Evolutionary conservation across 2,113 vertebrate species (phyloP).

Genomic region (Irena cyanogastra): DNA sequence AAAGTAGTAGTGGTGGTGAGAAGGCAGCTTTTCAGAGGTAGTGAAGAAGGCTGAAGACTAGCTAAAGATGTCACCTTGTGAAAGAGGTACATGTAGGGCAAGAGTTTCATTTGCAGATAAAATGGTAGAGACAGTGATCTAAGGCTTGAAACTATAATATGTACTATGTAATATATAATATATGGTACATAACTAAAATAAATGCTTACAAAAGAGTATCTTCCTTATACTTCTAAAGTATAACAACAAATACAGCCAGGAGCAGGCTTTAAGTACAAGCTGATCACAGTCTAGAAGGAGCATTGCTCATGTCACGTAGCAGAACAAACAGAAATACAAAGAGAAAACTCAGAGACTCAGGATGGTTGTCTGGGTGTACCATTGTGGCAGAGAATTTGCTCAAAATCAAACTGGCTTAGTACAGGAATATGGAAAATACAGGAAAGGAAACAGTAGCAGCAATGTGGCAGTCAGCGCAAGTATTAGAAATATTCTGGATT

Average conservation of each 20-base stretch:
- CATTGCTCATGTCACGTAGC: not conserved
- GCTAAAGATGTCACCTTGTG: not conserved
- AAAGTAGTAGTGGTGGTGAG: not conserved
- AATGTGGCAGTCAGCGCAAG: not conserved
- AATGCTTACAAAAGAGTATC: not conserved
- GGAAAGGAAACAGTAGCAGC: not conserved
- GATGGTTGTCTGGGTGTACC: rapidly evolving
- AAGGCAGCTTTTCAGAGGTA: not conserved
- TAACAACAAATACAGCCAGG: not conserved
- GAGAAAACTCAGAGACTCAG: not conserved
- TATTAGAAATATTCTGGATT: not conserved
- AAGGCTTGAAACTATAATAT: not conserved
- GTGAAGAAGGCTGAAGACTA: not conserved
- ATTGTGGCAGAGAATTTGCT: not conserved
- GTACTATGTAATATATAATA: not conserved
- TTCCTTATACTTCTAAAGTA: not conserved
- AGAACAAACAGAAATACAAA: not conserved
- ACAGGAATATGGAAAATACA: not conserved
- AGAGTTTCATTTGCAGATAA: not conserved
- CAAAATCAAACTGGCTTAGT: not conserved
- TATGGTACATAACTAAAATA: not conserved
- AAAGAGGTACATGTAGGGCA: not conserved
- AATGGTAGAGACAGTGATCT: not conserved
- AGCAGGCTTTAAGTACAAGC: not conserved
- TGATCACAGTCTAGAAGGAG: not conserved